Conservation (phyloP, 2,888 invertebrate species). For the Callimorpha dominula region DNA sequence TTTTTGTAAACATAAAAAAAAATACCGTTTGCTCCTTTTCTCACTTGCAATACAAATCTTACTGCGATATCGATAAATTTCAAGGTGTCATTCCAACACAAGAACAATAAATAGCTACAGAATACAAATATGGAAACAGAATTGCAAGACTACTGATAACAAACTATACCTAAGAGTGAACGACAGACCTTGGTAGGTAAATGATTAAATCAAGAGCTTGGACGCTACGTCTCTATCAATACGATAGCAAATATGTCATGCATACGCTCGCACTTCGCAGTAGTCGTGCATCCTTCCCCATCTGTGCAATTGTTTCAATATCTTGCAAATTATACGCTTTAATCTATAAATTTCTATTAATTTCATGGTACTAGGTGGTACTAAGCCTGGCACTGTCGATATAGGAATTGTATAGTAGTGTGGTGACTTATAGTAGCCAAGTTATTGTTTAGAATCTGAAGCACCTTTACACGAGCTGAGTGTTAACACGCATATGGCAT, state of each 20-base stretch:
- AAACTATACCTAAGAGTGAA: conserved; percentile 25
- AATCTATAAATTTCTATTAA: neutral
- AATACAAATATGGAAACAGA: conserved; percentile 8
- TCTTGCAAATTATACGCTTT: neutral
- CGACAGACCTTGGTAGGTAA: conserved; percentile 49
- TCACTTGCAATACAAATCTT: neutral
- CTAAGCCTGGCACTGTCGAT: neutral
- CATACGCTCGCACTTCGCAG: conserved; percentile 23
- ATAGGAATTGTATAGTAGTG: neutral
- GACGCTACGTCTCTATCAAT: conserved; percentile 44
- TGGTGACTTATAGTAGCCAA: neutral
- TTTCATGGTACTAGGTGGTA: neutral
- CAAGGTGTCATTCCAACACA: neutral
- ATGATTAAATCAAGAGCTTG: conserved; percentile 57
- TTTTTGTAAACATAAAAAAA: too few relatives aligned
- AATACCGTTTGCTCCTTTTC: neutral
- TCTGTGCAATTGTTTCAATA: neutral
- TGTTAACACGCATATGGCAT: conserved; percentile 14
- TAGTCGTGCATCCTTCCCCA: conserved; percentile 16
- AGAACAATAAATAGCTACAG: neutral
- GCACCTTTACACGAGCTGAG: neutral
- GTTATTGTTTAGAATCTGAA: neutral
- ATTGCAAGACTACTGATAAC: conserved; percentile 23
- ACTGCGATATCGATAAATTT: neutral
- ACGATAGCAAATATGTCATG: conserved; percentile 36